phyloP scores from a whole-genome alignment of 23 tunicate species.

The Styela clava region DNA sequence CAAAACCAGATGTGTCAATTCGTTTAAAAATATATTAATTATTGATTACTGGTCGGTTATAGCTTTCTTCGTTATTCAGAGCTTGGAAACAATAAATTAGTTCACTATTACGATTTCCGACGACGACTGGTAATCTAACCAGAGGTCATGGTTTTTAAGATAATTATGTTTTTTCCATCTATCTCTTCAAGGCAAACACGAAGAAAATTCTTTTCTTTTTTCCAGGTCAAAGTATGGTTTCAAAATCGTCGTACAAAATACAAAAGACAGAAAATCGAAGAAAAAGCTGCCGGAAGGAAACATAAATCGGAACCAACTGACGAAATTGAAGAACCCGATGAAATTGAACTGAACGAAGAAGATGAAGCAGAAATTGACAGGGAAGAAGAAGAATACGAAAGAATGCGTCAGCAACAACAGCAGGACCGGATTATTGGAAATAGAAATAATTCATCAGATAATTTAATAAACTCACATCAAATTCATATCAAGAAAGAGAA shows the following conservation, averaged over 20 bases:
- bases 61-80: no score
- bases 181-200: no score
- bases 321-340: constrained; percentile 23
- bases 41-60: no score
- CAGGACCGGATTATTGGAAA: not conserved
- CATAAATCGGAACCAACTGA: not conserved
- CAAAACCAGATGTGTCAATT: no score
- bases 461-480: not conserved
- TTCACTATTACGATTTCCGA: no score
- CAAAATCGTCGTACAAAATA: constrained; percentile 89
- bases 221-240: constrained; percentile 97
- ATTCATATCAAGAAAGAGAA: not conserved
- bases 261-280: constrained; percentile 84
- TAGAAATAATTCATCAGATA: not conserved
- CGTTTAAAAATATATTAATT: no score
- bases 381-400: constrained; percentile 35
- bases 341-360: constrained; percentile 28
- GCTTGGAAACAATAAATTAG: no score
- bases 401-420: constrained; percentile 30
- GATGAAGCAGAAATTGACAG: constrained; percentile 32
- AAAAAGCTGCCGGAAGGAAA: constrained; percentile 29
- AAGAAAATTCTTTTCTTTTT: no score
- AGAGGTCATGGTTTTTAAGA: no score
- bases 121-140: no score
- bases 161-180: no score